Base-by-base conservation (phyloP, 2,113 vertebrate species). In the Siphamia tubifer region DNA sequence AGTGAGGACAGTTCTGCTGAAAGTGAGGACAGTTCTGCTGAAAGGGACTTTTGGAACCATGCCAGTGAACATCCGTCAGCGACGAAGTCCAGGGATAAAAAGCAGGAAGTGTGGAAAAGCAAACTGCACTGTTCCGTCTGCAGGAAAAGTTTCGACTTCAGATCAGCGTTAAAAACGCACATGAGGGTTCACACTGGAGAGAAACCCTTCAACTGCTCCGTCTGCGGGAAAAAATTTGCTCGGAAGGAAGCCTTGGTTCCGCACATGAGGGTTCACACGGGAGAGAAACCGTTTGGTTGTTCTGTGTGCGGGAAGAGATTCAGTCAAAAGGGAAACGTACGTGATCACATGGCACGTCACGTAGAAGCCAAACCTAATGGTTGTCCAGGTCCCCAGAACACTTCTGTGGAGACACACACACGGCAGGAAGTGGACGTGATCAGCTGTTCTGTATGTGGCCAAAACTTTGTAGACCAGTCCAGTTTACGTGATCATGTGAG, bases 261-360 rank as follows among this genome's bases (percentile, higher is more conserved):
- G 27, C 66, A 68, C 44, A 34, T 68, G 36, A 51, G 66, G 1
- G 58, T 44, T n/a, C 66, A 68, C n/a, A n/a, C n/a, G n/a, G n/a
- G n/a, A n/a, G n/a, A n/a, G n/a, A n/a, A n/a, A n/a, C n/a, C n/a
- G n/a, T n/a, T n/a, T n/a, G n/a, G n/a, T n/a, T n/a, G n/a, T n/a
- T n/a, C n/a, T n/a, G n/a, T n/a, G n/a, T n/a, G 66, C 0, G 12
- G 66, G 2, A 4, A 39, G 1, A 19, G 44, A 9, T 68, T 58
- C 0, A 68, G 31, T 0, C 53, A 68, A 2, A 32, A 51, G 0
- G 66, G 54, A 3, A 58, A 58, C 2, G 21, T 68, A 27, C n/a
- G n/a, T n/a, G n/a, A n/a, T n/a, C n/a, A n/a, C n/a, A n/a, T n/a
- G n/a, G n/a, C n/a, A n/a, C n/a, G n/a, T n/a, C n/a, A n/a, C n/a